Base-by-base conservation (phyloP, 2,888 invertebrate species). In the Cheilosia variabilis region DNA sequence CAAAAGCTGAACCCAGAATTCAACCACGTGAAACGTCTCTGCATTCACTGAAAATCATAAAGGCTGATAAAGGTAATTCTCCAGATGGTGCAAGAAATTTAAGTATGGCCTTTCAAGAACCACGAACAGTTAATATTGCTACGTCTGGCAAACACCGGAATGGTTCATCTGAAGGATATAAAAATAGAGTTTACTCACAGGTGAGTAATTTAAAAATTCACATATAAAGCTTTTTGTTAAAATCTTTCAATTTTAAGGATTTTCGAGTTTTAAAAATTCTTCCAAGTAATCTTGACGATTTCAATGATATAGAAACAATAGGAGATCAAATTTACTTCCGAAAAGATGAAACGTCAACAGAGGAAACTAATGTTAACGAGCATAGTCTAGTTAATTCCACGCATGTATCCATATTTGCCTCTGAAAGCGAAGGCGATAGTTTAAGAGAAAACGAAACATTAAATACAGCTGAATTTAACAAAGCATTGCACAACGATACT, bases 21-120 rank as follows among this genome's bases (percentile, higher is more conserved):
- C 89, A 89, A 68, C 53, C 72, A 4, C 87, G 87, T 17, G 88
- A 88, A 52, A 88, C 87, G 73, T 84, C 84, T 47, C 87, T 88
- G 43, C 89, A 89, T 72, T 89, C 89, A 50, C 69, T 89, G 6
- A 89, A 89, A 88, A 89, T 89, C 43, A 79, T 89, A 47, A 89
- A 88, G 71, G 60, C 89, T 52, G 83, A 82, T 43, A 77, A 76
- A 68, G 58, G 57, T 31, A 79, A 68, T 53, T 75, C 78, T 50
- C 34, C 24, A 10, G 78, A 87, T 7, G 69, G 31, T 47, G 13
- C 60, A 19, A 57, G 75, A 43, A 78, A 86, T 24, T 37, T 55
- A 45, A 81, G 45, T 58, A 15, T 47, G 4, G 52, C 22, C 45
- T 10, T 19, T 10, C 58, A 55, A 55, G 68, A 63, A n/a, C 17